Conservation (phyloP, 2,797 vertebrate genomes). For the Diplodus puntazzo region DNA sequence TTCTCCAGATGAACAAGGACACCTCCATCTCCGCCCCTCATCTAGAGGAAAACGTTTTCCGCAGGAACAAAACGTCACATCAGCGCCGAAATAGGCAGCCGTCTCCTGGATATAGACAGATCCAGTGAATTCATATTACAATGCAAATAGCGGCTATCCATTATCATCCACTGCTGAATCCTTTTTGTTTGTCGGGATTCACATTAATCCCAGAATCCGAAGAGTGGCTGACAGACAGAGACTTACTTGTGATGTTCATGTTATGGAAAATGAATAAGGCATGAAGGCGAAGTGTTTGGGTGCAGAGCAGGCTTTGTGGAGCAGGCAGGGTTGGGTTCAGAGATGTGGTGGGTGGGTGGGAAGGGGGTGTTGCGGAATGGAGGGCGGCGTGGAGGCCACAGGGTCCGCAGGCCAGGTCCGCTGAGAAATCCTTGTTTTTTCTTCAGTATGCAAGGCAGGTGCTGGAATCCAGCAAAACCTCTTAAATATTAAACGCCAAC, state of each 20-base stretch:
- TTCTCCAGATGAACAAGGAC: conserved; percentile 71
- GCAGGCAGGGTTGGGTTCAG: conserved; percentile 29
- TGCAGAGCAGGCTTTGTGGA: conserved; percentile 53
- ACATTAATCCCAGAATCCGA: conserved; percentile 66
- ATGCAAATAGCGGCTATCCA: conserved; percentile 68
- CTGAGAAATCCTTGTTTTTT: conserved; percentile 62
- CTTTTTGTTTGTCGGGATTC: conserved; percentile 71
- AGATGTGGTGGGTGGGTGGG: conserved; percentile 27
- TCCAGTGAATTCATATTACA: conserved; percentile 65
- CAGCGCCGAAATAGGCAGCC: conserved; percentile 40
- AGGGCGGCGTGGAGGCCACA: conserved; percentile 57
- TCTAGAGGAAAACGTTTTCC: conserved; percentile 44
- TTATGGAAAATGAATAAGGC: conserved; percentile 77
- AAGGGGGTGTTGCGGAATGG: conserved; percentile 32
- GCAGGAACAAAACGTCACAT: conserved; percentile 55
- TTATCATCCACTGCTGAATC: conserved; percentile 64
- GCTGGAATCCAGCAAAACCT: conserved; percentile 71
- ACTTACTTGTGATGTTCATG: conserved; percentile 65
- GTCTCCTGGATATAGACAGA: conserved; percentile 31
- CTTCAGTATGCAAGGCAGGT: conserved; percentile 80
- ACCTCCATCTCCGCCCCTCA: conserved; percentile 60
- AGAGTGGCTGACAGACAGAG: conserved; percentile 55
- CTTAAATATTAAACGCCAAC: conserved; percentile 84
- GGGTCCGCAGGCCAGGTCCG: conserved; percentile 70
- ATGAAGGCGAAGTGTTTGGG: conserved; percentile 72